Base-by-base conservation (phyloP, 2,797 vertebrate genomes). In the Acropternis orthonyx region DNA sequence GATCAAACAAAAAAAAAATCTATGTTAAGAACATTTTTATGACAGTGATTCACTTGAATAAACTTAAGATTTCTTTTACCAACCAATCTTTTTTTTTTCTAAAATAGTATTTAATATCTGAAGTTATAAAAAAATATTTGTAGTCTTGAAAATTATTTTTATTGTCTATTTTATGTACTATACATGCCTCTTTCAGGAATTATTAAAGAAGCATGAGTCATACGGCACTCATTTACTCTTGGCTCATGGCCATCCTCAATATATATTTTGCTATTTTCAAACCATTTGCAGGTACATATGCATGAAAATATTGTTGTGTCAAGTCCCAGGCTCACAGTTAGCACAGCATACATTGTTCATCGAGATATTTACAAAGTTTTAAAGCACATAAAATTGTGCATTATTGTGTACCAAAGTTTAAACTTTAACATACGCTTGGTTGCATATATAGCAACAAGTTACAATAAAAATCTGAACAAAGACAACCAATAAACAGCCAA, bases 81-180 rank as follows among this genome's bases (percentile, higher is more conserved):
- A 72, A 97, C 92, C 19, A 17, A 86, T 67, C 86, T 72, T 96
- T 96, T 96, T 96, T 96, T 96, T 97, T 97, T 96, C 97, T 93
- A 97, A 98, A 98, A 98, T 96, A 97, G 92, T 95, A 96, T 97
- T 96, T 96, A 81, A 95, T 95, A 96, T 98, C 96, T 94, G 97
- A 97, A 98, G 96, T 97, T 98, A 98, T 98, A 96, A 98, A 98
- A 98, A 98, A 98, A 98, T 98, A 98, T 96, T 97, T 97, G 96
- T 97, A 96, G 93, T 96, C 97, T 97, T 85, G 96, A 98, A 98
- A 98, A 97, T 97, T 97, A 95, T 94, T 96, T 97, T 97, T 96
- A 96, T 96, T 94, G 95, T 97, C 95, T 96, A 96, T 85, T 97
- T 97, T 97, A 97, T 92, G 95, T 96, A 95, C 94, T 97, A 90